These are phyloP conservation scores for Synanthedon formicaeformis DNA, from an alignment of 2,888 invertebrate species.

Conservation along the genomic window DNA sequence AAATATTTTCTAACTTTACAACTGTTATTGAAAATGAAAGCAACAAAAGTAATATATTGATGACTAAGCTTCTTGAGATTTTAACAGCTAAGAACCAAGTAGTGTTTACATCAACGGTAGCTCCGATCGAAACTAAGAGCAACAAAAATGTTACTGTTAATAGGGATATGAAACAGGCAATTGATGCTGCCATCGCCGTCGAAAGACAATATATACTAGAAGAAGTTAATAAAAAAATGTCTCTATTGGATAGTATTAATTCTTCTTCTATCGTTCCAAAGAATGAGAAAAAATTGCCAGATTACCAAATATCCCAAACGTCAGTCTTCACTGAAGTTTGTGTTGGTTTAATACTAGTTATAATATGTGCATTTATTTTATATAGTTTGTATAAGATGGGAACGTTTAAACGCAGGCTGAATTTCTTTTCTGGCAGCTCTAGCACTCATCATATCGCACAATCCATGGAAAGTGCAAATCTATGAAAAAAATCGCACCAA, in stretches of 20 bases:
- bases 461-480: constrained; percentile 15
- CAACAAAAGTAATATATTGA: constrained; percentile 12
- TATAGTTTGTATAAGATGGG: constrained; percentile 14
- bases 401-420: constrained; percentile 8
- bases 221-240: too few species aligned
- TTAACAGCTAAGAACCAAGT: too few species aligned
- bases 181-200: too few species aligned
- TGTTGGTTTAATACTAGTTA: constrained; percentile 13
- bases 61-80: constrained; percentile 11
- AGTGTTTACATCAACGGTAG: too few species aligned
- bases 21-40: constrained; percentile 3
- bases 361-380: constrained; percentile 12
- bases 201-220: too few species aligned
- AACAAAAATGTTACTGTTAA: too few species aligned
- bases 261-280: background rate
- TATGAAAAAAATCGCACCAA: constrained; percentile 4
- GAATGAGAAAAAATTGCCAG: background rate
- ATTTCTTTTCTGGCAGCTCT: constrained; percentile 3
- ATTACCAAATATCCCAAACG: constrained; percentile 3
- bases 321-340: constrained; percentile 19
- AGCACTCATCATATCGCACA: constrained; percentile 14
- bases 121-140: too few species aligned
- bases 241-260: too few species aligned
- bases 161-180: too few species aligned
- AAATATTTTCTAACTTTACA: background rate